These are phyloP conservation scores for Elaeidobius kamerunicus DNA, from an alignment of 2,888 invertebrate species.

Conservation along the genomic window DNA sequence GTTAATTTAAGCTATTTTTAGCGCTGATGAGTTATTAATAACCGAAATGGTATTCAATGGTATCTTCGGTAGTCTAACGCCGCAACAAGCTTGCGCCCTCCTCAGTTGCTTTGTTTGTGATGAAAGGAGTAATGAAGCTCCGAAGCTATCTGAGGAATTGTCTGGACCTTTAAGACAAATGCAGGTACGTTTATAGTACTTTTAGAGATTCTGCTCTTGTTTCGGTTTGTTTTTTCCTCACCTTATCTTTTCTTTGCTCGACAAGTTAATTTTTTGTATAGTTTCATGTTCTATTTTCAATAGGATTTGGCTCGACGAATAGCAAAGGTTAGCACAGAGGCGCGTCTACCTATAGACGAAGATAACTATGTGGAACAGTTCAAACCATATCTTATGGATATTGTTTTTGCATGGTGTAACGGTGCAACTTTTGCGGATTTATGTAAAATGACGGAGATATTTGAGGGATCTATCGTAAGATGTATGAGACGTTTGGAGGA, in stretches of 20 bases:
- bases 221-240: too few species aligned
- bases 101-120: constrained; percentile 92
- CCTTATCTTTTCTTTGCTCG: too few species aligned
- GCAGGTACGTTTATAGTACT: constrained; percentile 60
- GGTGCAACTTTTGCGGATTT: constrained; percentile 89
- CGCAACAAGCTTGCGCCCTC: constrained; percentile 80
- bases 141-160: constrained; percentile 78
- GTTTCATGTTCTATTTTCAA: constrained; percentile 31
- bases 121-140: constrained; percentile 80
- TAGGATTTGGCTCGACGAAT: constrained; percentile 90
- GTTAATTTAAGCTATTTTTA: constrained; percentile 43
- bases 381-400: constrained; percentile 95
- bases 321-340: constrained; percentile 82
- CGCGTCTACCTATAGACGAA: constrained; percentile 84
- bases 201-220: too few species aligned
- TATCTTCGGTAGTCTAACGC: constrained; percentile 81
- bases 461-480: constrained; percentile 88
- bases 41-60: constrained; percentile 99
- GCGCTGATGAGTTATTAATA: constrained; percentile 91
- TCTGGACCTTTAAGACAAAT: constrained; percentile 85
- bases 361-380: constrained; percentile 89
- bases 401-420: constrained; percentile 94
- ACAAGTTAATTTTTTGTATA: too few species aligned
- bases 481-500: constrained; percentile 97
- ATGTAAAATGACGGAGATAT: constrained; percentile 94